Percentiles rank a stretch among this genome's conserved stretches.
These are phyloP conservation scores for Streblospio benedicti DNA, from an alignment of 1,140 invertebrate species.

Conservation along the genomic window DNA sequence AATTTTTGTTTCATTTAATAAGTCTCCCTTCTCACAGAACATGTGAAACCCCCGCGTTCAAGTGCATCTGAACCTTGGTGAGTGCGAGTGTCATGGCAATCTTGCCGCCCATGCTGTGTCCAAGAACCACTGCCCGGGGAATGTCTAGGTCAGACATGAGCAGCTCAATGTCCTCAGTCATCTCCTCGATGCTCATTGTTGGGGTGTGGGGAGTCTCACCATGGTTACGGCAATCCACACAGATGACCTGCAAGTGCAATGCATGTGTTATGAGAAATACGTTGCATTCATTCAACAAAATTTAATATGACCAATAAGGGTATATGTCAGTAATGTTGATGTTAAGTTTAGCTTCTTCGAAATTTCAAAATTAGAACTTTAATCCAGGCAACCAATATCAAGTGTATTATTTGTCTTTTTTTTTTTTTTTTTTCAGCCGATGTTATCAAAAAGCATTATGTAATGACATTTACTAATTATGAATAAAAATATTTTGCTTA, in stretches of 20 bases:
- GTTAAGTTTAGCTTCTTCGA: neutral
- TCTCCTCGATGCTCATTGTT: constrained; percentile 60
- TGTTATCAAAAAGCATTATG: no score
- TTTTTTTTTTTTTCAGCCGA: neutral
- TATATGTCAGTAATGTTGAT: neutral
- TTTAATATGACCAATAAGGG: neutral
- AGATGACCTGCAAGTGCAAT: constrained; percentile 55
- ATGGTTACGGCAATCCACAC: constrained; percentile 81
- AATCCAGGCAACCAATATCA: neutral
- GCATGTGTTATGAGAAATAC: neutral
- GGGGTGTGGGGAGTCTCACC: constrained; percentile 73
- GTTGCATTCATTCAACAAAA: neutral
- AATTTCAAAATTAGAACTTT: constrained; percentile 5
- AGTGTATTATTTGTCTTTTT: neutral
- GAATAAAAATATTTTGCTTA: no score
- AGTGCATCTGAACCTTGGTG: constrained; percentile 49
- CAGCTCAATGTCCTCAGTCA: constrained; percentile 63
- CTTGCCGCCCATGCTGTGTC: constrained; percentile 86
- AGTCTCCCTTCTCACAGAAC: neutral
- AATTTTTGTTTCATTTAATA: neutral
- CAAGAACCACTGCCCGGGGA: constrained; percentile 60
- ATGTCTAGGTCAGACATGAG: constrained; percentile 58
- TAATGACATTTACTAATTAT: no score
- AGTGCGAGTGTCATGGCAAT: constrained; percentile 71
- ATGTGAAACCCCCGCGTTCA: no score